Base-by-base conservation (phyloP, 2,113 vertebrate species). In the Mionectes macconnelli region DNA sequence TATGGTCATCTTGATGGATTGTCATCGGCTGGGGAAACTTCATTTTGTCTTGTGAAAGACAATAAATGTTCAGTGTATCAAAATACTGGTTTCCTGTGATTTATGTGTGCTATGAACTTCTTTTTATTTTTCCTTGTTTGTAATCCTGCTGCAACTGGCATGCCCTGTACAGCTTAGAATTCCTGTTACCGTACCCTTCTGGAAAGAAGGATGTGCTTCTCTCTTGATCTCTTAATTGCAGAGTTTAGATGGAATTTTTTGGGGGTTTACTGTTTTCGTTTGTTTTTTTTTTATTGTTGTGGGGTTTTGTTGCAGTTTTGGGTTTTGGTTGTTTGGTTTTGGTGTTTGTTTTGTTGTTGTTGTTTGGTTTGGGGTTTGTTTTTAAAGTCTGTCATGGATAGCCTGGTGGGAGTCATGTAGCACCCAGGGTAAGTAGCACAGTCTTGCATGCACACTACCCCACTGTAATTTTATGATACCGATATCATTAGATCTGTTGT, bases 31-130 rank as follows among this genome's bases (percentile, higher is more conserved):
- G 89, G 90, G 91, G 84, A 85, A 75, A 84, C 56, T 88, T 95
- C 50, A 72, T 88, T 96, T 95, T 96, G 92, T 97, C 89, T 96
- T 85, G 84, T 95, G 91, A 94, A 91, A 93, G 93, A 95, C 95
- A 97, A 96, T 97, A 97, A 97, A 97, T 66, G 78, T 96, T 97
- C 95, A 84, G 93, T 97, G 97, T 97, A 93, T 84, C 66, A 93
- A 87, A 90, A 87, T 90, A 68, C 20, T 0, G 1, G 3, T 70
- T 66, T 68, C 10, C 9, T 39, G 5, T 39, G 35, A 6, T 15
- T 40, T 6, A 8, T 49, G 6, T 55, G 40, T 33, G 25, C 37
- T 40, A 18, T 15, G 24, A 37, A 35, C 8, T 33, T 35, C 1
- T 44, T 44, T n/a, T 57, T n/a, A 14, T 69, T 90, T 78, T 62